phyloP scores from a whole-genome alignment of 1,140 invertebrate genomes.

The Portunus trituberculatus region DNA sequence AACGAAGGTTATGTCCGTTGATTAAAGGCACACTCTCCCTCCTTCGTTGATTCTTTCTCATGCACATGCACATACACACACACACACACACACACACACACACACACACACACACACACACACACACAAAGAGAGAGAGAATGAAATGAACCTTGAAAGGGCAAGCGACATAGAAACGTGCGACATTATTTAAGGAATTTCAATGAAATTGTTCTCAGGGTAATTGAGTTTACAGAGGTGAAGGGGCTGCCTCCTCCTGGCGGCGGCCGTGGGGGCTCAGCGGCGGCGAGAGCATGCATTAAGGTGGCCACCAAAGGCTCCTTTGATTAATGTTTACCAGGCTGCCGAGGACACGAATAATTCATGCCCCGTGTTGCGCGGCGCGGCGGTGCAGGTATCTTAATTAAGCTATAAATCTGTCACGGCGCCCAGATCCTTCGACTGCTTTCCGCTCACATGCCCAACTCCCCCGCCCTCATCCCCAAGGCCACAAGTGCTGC shows the following conservation, averaged over 20 bases:
- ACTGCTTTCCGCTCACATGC: neutral
- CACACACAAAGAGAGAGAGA: slow-evolving; percentile 28
- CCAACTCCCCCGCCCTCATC: neutral
- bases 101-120: slow-evolving; percentile 46
- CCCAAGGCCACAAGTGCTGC: neutral
- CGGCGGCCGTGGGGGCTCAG: neutral
- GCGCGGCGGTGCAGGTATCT: slow-evolving; percentile 7
- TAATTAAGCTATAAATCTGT: slow-evolving; percentile 6
- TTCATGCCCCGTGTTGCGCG: slow-evolving; percentile 16
- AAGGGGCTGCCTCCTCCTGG: neutral
- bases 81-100: slow-evolving; percentile 45
- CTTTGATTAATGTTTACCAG: slow-evolving; percentile 2
- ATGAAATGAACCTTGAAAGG: neutral
- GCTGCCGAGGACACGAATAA: slow-evolving; percentile 18
- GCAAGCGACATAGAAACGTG: neutral
- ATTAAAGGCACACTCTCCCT: neutral
- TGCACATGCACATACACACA: neutral
- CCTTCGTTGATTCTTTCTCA: neutral
- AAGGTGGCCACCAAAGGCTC: slow-evolving; percentile 17
- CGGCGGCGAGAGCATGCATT: neutral
- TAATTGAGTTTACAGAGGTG: slow-evolving; percentile 13
- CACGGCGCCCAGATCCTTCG: neutral
- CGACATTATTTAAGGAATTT: slow-evolving; percentile 24
- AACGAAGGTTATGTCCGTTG: neutral
- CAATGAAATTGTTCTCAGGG: neutral